A percentile compares a stretch with the other conserved stretches of the same genome.
phyloP scores from a whole-genome alignment of 2,113 vertebrate species.

The Rhinoptilus africanus region DNA sequence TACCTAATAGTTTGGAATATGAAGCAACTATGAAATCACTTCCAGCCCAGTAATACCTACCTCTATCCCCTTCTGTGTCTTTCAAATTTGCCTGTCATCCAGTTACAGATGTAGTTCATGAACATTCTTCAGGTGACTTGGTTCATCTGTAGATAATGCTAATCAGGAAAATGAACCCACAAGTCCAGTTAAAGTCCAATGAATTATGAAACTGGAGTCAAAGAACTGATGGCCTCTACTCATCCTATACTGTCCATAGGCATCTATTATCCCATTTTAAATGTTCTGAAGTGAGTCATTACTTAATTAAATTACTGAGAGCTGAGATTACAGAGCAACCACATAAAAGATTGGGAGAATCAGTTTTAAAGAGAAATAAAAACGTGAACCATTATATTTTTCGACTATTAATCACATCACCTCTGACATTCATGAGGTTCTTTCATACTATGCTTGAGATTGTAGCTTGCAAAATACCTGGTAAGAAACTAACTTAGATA shows the following conservation, averaged over 20 bases:
- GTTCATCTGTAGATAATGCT: not conserved
- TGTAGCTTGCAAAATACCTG: not conserved
- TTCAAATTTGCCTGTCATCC: not conserved
- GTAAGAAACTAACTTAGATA: not conserved
- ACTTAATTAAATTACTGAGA: conserved; percentile 15
- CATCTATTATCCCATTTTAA: not conserved
- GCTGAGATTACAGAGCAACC: not conserved
- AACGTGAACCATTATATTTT: not conserved
- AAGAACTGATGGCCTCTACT: not conserved
- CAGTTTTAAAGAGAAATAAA: not conserved
- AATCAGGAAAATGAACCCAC: not conserved
- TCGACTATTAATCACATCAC: not conserved
- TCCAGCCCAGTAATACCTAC: not conserved
- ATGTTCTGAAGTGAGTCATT: conserved; percentile 4
- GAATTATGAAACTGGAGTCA: conserved; percentile 1
- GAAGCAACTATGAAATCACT: not conserved
- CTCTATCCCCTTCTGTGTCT: not conserved
- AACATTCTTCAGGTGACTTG: not conserved
- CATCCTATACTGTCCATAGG: not conserved
- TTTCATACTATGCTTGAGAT: not conserved
- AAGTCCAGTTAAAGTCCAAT: not conserved
- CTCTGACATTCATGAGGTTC: not conserved
- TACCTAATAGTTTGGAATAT: not conserved
- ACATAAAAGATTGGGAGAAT: conserved; percentile 16
- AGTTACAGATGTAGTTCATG: not conserved